Conservation (phyloP, 2,888 invertebrate genomes). For the Orchesella flavescens region DNA sequence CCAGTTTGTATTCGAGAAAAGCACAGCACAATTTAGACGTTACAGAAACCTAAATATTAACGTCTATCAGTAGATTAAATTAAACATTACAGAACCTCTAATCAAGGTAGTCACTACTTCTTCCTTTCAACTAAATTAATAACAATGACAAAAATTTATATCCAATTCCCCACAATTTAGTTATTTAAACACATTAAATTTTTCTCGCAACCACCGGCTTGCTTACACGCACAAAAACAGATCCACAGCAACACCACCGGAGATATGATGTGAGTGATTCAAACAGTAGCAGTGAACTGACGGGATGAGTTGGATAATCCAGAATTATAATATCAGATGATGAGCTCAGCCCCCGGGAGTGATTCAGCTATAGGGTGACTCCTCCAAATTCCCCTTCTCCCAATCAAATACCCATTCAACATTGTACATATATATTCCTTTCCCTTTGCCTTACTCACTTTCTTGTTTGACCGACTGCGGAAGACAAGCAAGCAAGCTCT, state of each 20-base stretch:
- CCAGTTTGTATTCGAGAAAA: too few species aligned
- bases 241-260: not conserved
- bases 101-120: too few species aligned
- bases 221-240: too few species aligned
- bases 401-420: constrained; percentile 66
- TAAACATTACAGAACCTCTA: too few species aligned
- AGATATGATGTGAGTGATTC: constrained; percentile 35
- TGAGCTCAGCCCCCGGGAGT: constrained; percentile 71
- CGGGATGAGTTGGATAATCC: constrained; percentile 63
- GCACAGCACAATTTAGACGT: too few species aligned
- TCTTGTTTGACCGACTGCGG: constrained; percentile 11
- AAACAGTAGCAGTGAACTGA: constrained; percentile 54
- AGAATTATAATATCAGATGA: constrained; percentile 61
- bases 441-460: constrained; percentile 8
- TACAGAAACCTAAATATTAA: too few species aligned
- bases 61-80: too few species aligned
- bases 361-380: constrained; percentile 66
- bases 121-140: too few species aligned
- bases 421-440: constrained; percentile 46
- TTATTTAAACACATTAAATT: too few species aligned
- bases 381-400: constrained; percentile 64
- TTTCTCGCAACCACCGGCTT: too few species aligned
- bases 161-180: too few species aligned
- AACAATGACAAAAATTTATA: too few species aligned
- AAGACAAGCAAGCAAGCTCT: constrained; percentile 4